A percentile compares a stretch with the other conserved stretches of the same genome.
Evolutionary conservation across 1,140 invertebrate species (phyloP).

Genomic region (Ylistrum balloti): DNA sequence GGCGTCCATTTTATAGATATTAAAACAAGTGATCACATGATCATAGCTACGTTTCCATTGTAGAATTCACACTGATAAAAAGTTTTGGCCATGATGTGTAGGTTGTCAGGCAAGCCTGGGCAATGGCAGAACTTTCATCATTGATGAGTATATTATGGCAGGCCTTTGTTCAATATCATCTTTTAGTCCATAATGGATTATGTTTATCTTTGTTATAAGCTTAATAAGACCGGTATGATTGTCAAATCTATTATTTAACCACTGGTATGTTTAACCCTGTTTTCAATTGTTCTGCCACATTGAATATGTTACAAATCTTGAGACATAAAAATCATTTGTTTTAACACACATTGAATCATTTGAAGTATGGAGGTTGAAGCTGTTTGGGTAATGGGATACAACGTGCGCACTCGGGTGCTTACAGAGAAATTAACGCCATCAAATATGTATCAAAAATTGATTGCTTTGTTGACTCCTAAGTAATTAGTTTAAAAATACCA

Average conservation of each 20-base stretch:
- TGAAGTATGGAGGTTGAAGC: background rate
- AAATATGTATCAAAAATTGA: slow-evolving; percentile 36
- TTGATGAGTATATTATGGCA: no score
- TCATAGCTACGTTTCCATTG: background rate
- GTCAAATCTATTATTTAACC: no score
- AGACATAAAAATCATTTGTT: background rate
- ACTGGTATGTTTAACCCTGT: no score
- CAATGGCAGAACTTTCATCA: no score
- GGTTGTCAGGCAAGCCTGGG: background rate
- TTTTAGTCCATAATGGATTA: no score
- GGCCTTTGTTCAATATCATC: no score
- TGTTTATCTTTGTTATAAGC: no score
- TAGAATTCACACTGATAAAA: background rate
- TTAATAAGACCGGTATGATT: no score
- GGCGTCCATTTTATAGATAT: background rate
- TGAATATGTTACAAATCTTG: background rate
- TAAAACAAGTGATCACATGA: background rate
- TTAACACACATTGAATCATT: background rate
- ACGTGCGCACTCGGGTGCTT: background rate
- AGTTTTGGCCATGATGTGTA: background rate
- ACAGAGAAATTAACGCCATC: slow-evolving; percentile 26
- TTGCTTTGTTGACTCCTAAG: slow-evolving; percentile 34
- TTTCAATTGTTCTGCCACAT: background rate
- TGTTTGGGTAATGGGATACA: background rate
- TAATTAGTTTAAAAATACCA: slow-evolving; percentile 7